A percentile compares a stretch with the other conserved stretches of the same genome.
These are phyloP conservation scores for Ceramica pisi DNA, from an alignment of 2,888 invertebrate genomes.

Conservation along the genomic window DNA sequence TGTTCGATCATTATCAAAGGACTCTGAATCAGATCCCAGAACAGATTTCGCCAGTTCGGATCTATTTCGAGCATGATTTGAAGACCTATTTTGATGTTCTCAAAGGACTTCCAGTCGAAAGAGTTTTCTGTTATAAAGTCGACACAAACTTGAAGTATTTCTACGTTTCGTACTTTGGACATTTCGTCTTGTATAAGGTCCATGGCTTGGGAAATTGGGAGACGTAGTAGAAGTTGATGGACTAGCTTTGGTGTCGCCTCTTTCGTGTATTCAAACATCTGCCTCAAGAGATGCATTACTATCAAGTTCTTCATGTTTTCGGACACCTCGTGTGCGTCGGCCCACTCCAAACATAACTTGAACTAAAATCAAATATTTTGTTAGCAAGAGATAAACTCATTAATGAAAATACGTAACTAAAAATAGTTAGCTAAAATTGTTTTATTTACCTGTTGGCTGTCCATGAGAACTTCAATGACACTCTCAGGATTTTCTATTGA, in stretches of 20 bases:
- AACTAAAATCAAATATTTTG: slow-evolving; percentile 83
- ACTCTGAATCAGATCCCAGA: slow-evolving; percentile 92
- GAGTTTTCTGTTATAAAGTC: slow-evolving; percentile 91
- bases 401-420: background rate
- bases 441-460: slow-evolving; percentile 87
- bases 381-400: background rate
- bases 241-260: slow-evolving; percentile 85
- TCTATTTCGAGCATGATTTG: slow-evolving; percentile 92
- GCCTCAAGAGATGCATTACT: slow-evolving; percentile 89
- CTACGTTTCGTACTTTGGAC: slow-evolving; percentile 91
- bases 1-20: slow-evolving; percentile 96
- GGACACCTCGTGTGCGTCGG: slow-evolving; percentile 91
- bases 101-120: slow-evolving; percentile 88
- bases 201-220: slow-evolving; percentile 91
- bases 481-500: slow-evolving; percentile 89
- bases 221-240: slow-evolving; percentile 90
- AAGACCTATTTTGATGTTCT: slow-evolving; percentile 92
- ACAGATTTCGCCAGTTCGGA: slow-evolving; percentile 89
- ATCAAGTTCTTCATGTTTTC: slow-evolving; percentile 90
- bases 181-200: slow-evolving; percentile 92
- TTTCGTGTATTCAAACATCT: slow-evolving; percentile 89
- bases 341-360: slow-evolving; percentile 93
- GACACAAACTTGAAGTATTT: slow-evolving; percentile 92
- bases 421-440: background rate
- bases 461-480: slow-evolving; percentile 90